Conservation (phyloP, 2,888 invertebrate species). For the Rhagonycha lutea region DNA sequence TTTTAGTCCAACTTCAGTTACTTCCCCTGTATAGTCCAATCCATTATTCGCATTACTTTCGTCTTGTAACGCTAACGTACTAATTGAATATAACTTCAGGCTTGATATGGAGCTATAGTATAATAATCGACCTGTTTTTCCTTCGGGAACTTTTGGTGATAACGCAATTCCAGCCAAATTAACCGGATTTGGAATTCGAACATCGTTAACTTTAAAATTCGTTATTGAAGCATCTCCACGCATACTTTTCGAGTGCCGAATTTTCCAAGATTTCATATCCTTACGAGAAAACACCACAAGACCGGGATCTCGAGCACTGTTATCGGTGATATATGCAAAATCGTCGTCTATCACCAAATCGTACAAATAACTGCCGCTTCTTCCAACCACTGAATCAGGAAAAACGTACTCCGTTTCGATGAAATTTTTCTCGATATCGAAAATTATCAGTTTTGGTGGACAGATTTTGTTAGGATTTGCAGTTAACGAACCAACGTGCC, state of each 20-base stretch:
- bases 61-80: conserved; percentile 64
- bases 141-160: conserved; percentile 57
- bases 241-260: conserved; percentile 69
- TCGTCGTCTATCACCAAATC: conserved; percentile 76
- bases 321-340: conserved; percentile 75
- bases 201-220: conserved; percentile 65
- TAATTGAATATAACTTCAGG: conserved; percentile 67
- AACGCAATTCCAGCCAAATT: conserved; percentile 74
- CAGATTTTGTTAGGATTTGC: conserved; percentile 60
- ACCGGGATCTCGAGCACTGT: conserved; percentile 67
- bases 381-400: conserved; percentile 63
- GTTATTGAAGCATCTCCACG: conserved; percentile 62
- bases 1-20: conserved; percentile 66
- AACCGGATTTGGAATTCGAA: conserved; percentile 61
- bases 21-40: conserved; percentile 49
- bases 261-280: conserved; percentile 71
- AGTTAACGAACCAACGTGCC: conserved; percentile 66
- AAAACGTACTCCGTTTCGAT: conserved; percentile 63
- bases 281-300: conserved; percentile 70
- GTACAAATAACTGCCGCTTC: conserved; percentile 66
- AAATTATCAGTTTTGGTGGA: conserved; percentile 69
- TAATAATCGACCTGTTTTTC: conserved; percentile 55
- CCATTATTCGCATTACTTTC: conserved; percentile 39
- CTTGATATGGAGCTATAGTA: conserved; percentile 74
- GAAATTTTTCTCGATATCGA: conserved; percentile 66